Percentiles rank a stretch among this genome's conserved stretches.
phyloP scores from a whole-genome alignment of 2,797 vertebrate genomes.

The Pygocentrus nattereri region DNA sequence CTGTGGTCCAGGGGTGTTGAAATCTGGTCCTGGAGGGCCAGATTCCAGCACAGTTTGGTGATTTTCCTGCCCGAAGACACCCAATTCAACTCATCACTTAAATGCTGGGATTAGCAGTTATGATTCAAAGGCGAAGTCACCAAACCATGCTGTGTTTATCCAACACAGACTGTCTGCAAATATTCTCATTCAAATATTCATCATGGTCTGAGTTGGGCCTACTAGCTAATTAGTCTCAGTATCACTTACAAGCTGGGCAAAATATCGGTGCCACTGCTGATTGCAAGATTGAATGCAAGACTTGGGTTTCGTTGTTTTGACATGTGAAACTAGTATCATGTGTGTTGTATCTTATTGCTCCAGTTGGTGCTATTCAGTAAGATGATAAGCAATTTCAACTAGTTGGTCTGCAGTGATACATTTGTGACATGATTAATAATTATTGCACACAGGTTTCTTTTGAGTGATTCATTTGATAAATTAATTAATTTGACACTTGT shows the following conservation, averaged over 20 bases:
- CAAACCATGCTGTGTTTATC: too few species aligned
- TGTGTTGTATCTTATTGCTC: slow-evolving; percentile 4
- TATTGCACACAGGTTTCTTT: not conserved
- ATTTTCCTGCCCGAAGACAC: too few species aligned
- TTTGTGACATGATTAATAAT: not conserved
- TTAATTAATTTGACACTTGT: too few species aligned
- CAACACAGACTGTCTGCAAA: slow-evolving; percentile 12
- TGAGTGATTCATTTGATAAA: not conserved
- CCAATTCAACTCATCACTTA: too few species aligned
- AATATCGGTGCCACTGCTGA: slow-evolving; percentile 37
- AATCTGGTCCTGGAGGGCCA: too few species aligned
- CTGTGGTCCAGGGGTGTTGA: too few species aligned
- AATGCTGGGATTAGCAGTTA: too few species aligned
- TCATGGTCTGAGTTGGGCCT: slow-evolving; percentile 14
- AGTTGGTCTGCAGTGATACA: slow-evolving; percentile 5
- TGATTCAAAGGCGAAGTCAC: too few species aligned
- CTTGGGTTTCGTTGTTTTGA: slow-evolving; percentile 35
- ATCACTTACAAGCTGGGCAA: slow-evolving; percentile 49
- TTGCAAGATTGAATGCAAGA: slow-evolving; percentile 25
- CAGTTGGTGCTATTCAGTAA: not conserved
- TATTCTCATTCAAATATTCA: slow-evolving; percentile 47
- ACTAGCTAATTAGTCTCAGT: slow-evolving; percentile 43
- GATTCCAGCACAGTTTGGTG: too few species aligned
- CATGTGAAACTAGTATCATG: slow-evolving; percentile 23
- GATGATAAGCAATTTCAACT: not conserved